Evolutionary conservation across 2,113 vertebrate genomes (phyloP), one percentile per base, ranked within the genome.

Genomic region (Lynx canadensis): DNA sequence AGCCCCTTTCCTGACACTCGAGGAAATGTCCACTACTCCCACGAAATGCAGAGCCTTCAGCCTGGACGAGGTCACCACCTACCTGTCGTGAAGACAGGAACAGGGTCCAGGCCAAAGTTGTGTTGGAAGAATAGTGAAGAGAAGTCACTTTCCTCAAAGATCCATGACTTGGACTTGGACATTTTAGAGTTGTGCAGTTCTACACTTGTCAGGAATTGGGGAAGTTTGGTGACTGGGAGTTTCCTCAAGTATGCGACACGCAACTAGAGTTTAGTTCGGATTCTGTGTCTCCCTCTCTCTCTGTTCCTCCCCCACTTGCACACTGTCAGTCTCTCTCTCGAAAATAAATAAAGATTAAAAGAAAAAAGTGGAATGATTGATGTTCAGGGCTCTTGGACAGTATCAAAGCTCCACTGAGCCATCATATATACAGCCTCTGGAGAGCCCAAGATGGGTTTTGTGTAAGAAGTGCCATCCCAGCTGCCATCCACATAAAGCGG

Each of bases 361-460:
- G 8, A 45, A 45, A 45, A 45, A 45, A 45, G 45, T n/a, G 29
- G 36, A 91, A 25, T 55, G 50, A 74, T 0, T 57, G 36, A 48
- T 11, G 36, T 68, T 57, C 36, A n/a, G 11, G 79, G 48, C 45
- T 57, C 16, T 5, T 87, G 12, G 60, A 66, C 23, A 68, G 2
- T n/a, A 55, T 29, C 69, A 69, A 16, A 95, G 45, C 48, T 78
- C 3, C 31, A 60, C 0, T 6, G 3, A 69, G 14, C 25, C 36
- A 36, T n/a, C 2, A 78, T 0, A n/a, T 23, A 48, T 4, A 29
- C 1, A 50, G 48, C 0, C 5, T 83, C 31, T 8, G 10, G 60
- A 33, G 23, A 50, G 38, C 25, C 25, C 0, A 50, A 63, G 3
- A 3, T 10, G 38, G 52, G 27, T 41, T 81, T 41, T 80, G 41